Base-by-base conservation (phyloP, 2,797 vertebrate species). In the Acridotheres tristis region DNA sequence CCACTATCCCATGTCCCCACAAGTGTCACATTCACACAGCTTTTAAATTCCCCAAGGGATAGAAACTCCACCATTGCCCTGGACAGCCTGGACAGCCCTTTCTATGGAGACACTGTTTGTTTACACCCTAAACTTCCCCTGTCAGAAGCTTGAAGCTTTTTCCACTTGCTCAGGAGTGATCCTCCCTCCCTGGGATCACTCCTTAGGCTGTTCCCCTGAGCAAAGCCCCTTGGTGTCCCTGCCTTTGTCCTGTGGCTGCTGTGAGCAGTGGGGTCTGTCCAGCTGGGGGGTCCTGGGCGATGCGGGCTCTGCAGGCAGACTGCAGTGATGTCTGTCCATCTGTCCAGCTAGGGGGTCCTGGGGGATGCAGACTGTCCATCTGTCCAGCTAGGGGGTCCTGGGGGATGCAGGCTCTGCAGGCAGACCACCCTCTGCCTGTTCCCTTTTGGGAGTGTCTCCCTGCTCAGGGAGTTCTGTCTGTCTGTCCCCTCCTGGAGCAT, bases 141-240 rank as follows among this genome's bases (percentile, higher is more conserved):
- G 32, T 26, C 63, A 29, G n/a, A 11, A 51, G 20, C 14, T 3
- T 9, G 51, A 51, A 65, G 15, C 50, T 63, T 36, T 75, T 63
- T 8, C 20, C 57, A 17, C 14, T 57, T 30, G 5, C 16, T 38
- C 43, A 54, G 40, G 32, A 43, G 48, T 12, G 48, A 30, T 45
- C 32, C 38, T 77, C 7, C 47, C 59, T 63, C 10, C 16, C 20
- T 43, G 32, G 12, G 42, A 3, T 43, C 16, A 20, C 7, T 55
- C 13, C 50, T 50, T 32, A 62, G 42, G 23, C 57, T 43, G 16
- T 20, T 21, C 22, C 62, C 23, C 20, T 1, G 7, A 40, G 42
- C 1, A 23, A 17, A 83, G 22, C 42, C 55, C 26, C 27, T 36
- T 22, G 0, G 0, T 27, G 5, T 25, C 47, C 54, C 27, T 36